Percentiles rank a stretch among this genome's conserved stretches.
Conservation (phyloP, 2,113 vertebrate species). For the Morone chrysops region DNA sequence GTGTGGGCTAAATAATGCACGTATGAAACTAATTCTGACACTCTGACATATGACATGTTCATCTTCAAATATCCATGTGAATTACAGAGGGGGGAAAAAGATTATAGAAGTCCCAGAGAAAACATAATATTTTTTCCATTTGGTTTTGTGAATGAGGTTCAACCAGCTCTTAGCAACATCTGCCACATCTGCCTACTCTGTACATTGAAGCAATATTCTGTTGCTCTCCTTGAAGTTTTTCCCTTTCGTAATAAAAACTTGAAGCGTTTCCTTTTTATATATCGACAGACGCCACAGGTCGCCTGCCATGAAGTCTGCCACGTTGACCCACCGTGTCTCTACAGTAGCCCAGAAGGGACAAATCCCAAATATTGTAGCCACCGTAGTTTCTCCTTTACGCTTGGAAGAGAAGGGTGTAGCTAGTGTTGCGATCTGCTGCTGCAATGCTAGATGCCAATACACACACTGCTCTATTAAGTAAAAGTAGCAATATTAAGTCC, state of each 20-base stretch:
- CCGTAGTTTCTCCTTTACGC: no score
- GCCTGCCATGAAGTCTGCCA: no score
- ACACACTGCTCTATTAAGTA: background rate
- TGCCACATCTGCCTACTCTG: background rate
- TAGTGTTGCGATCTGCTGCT: background rate
- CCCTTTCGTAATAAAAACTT: background rate
- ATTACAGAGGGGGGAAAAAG: background rate
- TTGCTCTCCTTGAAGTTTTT: background rate
- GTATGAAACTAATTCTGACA: conserved; percentile 10
- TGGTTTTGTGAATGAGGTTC: background rate
- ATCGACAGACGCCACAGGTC: no score
- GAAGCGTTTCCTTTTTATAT: background rate
- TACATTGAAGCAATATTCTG: background rate
- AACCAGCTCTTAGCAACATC: background rate
- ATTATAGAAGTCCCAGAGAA: background rate
- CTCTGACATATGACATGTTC: background rate
- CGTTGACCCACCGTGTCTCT: no score
- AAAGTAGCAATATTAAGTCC: background rate
- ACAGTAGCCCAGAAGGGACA: no score
- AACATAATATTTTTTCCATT: background rate
- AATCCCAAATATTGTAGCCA: no score
- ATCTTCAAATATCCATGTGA: background rate
- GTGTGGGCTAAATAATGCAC: conserved; percentile 10
- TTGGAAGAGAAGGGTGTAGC: no score
- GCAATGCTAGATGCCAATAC: no score